phyloP scores from a whole-genome alignment of 2,797 vertebrate species.

The Numenius phaeopus region DNA sequence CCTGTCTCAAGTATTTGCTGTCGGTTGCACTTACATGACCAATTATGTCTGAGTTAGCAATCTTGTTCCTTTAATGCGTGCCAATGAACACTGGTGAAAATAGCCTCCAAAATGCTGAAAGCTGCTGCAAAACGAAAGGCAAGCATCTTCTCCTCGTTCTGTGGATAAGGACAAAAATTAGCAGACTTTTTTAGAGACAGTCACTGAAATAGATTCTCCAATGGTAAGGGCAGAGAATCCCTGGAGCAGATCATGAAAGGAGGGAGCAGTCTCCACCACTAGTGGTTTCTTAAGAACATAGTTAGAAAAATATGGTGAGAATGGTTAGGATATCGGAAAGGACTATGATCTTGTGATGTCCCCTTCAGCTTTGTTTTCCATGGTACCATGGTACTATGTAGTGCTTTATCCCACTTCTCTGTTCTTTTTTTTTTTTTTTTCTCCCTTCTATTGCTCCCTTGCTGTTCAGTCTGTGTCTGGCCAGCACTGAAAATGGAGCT shows the following conservation, averaged over 20 bases:
- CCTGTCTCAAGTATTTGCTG: not conserved
- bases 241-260: not conserved
- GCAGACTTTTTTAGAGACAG: not conserved
- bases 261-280: not conserved
- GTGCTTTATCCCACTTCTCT: not conserved
- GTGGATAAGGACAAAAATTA: not conserved
- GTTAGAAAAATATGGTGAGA: not conserved
- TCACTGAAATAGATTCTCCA: not conserved
- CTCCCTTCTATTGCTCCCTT: not conserved
- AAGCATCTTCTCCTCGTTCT: not conserved
- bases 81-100: not conserved
- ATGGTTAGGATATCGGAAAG: not conserved
- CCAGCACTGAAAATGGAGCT: conserved; percentile 19
- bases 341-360: not conserved
- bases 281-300: not conserved
- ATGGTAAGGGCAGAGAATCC: not conserved
- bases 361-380: not conserved
- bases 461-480: not conserved
- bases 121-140: not conserved
- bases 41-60: not conserved
- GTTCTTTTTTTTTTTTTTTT: not conserved
- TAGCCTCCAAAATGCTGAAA: not conserved
- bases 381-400: not conserved
- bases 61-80: not conserved
- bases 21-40: not conserved